Percentiles rank a stretch among this genome's conserved stretches.
Evolutionary conservation across 2,888 invertebrate genomes (phyloP).

Genomic region (Phortica magna): DNA sequence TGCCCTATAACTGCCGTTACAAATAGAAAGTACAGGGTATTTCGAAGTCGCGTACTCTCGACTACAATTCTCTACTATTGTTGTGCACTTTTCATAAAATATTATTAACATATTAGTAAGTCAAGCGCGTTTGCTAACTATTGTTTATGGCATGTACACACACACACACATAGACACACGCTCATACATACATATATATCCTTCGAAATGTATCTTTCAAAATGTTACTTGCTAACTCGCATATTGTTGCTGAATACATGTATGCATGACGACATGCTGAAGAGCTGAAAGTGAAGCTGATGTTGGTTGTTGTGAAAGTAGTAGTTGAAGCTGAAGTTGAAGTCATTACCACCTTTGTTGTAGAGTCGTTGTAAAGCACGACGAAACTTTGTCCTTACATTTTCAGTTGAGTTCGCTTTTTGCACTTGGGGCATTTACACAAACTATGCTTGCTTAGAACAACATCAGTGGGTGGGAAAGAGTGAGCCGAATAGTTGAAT

Average conservation of each 20-base stretch:
- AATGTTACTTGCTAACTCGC: background rate
- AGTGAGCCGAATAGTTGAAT: background rate
- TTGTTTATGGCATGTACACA: slow-evolving; percentile 18
- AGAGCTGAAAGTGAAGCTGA: slow-evolving; percentile 10
- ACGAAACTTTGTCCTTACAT: slow-evolving; percentile 28
- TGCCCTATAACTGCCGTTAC: too few species aligned
- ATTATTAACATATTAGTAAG: slow-evolving; percentile 68
- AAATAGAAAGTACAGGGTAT: too few species aligned
- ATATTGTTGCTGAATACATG: background rate
- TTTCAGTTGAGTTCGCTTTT: background rate
- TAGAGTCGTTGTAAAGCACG: background rate
- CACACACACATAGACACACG: background rate
- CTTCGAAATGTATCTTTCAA: background rate
- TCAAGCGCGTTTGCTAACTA: slow-evolving; percentile 20
- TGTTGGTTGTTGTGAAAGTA: background rate
- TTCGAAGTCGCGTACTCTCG: too few species aligned
- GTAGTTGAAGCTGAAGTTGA: background rate
- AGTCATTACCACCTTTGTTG: slow-evolving; percentile 28
- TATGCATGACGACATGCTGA: slow-evolving; percentile 5
- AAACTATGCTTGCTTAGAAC: slow-evolving; percentile 4
- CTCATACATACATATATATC: background rate
- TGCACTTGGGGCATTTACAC: background rate
- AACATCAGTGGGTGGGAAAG: background rate
- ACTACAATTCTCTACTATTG: background rate
- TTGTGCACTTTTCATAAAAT: slow-evolving; percentile 55